Percentiles rank a stretch among this genome's conserved stretches.
Conservation (phyloP, 64 coral and sea anemone genomes). For the Actinia equina region DNA sequence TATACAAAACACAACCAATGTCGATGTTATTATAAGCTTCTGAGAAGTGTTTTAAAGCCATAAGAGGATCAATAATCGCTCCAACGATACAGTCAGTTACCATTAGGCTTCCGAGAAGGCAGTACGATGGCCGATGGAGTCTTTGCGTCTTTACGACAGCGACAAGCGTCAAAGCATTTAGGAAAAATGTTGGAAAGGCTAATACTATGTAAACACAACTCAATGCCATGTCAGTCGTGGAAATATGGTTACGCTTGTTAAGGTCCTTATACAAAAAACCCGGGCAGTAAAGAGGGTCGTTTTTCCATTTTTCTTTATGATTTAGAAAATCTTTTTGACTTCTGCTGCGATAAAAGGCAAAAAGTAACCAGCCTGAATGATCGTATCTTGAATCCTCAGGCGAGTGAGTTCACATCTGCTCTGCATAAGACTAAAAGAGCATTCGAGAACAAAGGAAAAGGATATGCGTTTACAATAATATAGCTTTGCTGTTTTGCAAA, state of each 20-base stretch:
- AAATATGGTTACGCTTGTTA: background rate
- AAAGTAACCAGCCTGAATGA: no score
- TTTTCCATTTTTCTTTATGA: background rate
- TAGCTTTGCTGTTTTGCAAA: no score
- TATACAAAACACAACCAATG: background rate
- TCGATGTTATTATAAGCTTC: background rate
- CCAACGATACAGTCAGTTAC: background rate
- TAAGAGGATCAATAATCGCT: background rate
- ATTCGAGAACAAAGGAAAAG: no score
- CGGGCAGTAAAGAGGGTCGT: background rate
- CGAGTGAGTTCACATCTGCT: no score
- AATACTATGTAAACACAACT: background rate
- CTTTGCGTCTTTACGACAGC: background rate
- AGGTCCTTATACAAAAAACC: background rate
- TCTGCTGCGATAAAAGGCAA: background rate
- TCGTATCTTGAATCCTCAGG: no score
- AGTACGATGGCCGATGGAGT: background rate
- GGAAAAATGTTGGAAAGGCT: background rate
- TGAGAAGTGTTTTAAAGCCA: constrained; percentile 8
- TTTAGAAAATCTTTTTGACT: background rate
- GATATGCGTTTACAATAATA: no score
- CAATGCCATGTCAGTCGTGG: background rate
- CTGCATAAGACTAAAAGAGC: no score
- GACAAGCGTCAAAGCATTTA: background rate
- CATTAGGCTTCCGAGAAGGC: background rate